phyloP scores from a whole-genome alignment of 1,140 invertebrate species.

The Scylla paramamosain region DNA sequence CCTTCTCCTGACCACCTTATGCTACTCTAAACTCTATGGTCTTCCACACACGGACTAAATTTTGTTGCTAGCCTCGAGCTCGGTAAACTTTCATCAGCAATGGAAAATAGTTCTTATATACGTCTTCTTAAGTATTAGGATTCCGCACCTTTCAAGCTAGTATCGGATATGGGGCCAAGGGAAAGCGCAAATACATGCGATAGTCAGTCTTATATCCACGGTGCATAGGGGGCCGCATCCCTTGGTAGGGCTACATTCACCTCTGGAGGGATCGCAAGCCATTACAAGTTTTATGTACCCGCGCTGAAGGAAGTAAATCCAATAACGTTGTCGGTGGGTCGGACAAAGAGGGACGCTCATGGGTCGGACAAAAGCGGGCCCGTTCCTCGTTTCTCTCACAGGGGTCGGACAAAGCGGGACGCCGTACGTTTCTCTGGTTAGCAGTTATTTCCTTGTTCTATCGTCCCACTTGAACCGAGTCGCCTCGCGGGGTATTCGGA shows the following conservation, averaged over 20 bases:
- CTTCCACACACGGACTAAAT: conserved; percentile 73
- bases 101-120: conserved; percentile 77
- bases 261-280: conserved; percentile 74
- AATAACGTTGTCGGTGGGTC: conserved; percentile 75
- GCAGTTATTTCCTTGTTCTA: conserved; percentile 78
- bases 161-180: conserved; percentile 77
- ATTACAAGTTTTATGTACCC: conserved; percentile 76
- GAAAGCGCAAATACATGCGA: conserved; percentile 73
- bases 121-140: conserved; percentile 77
- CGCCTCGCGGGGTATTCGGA: conserved; percentile 78
- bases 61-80: conserved; percentile 63
- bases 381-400: conserved; percentile 78
- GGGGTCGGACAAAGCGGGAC: conserved; percentile 77
- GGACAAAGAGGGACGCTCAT: conserved; percentile 76
- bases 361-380: conserved; percentile 77
- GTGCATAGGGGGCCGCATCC: conserved; percentile 65
- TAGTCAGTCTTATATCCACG: conserved; percentile 72
- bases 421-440: conserved; percentile 78
- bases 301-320: conserved; percentile 77
- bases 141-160: conserved; percentile 76
- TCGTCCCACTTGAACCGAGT: conserved; percentile 78
- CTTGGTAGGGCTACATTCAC: conserved; percentile 71
- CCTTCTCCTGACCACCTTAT: conserved; percentile 64
- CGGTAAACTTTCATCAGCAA: conserved; percentile 76
- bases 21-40: conserved; percentile 75